Base-by-base conservation (phyloP, 2,797 vertebrate genomes). In the Lycodopsis pacificus region DNA sequence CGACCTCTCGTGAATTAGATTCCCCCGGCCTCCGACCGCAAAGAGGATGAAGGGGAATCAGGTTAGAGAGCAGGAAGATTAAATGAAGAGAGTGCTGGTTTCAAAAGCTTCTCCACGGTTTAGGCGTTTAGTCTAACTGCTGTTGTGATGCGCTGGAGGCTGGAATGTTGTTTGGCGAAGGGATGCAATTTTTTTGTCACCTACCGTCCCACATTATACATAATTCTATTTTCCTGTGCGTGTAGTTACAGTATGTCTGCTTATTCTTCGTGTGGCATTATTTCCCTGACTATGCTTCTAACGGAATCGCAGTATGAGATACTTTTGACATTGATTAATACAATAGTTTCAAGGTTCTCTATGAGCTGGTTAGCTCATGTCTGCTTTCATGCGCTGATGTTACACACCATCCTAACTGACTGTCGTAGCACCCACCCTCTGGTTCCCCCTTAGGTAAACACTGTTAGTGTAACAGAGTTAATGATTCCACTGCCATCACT, bases 1-100 rank as follows among this genome's bases (percentile, higher is more conserved):
- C 94, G 93, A 64, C 66, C 79, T 90, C 94, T 79, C 85, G 80
- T 90, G 94, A 95, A 95, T 91, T 91, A 70, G 94, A 95, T 95
- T 95, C 84, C 92, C 80, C 68, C 79, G 86, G 88, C 92, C 93
- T 92, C 86, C 34, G 88, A 87, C 91, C 92, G 93, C 83, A 83
- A 90, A 91, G 94, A 92, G 93, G 84, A 94, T 89, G 85, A 93
- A 85, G 92, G 85, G 93, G 94, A 93, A 73, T 59, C 83, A 89
- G 83, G 90, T 95, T 95, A 90, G 88, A 36, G 85, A 76, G 94
- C 92, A 86, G 72, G 81, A 88, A 83, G 90, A 95, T 94, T 93
- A 94, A 95, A 95, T 93, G 89, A 87, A 79, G 72, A 81, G 83
- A 84, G 83, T 62, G 71, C 79, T 59, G 82, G 40, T 86, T 87